phyloP scores from a whole-genome alignment of 2,113 vertebrate genomes.

The Panthera leo region DNA sequence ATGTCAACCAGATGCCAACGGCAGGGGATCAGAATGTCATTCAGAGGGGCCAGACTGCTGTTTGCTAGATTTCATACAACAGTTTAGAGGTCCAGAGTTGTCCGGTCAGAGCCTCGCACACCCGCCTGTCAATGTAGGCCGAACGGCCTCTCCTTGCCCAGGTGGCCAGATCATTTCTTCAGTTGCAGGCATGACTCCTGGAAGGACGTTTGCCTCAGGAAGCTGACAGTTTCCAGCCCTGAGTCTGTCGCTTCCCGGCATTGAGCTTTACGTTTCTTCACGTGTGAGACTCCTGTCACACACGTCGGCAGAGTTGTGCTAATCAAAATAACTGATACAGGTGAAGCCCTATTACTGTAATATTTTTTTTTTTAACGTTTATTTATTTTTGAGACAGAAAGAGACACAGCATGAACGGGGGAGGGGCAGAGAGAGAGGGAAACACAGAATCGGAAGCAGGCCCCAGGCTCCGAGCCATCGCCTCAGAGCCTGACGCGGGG shows the following conservation, averaged over 20 bases:
- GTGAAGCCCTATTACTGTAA: not conserved
- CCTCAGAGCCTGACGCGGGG: no score
- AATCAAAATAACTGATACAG: not conserved
- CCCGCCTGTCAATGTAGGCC: not conserved
- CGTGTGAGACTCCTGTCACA: not conserved
- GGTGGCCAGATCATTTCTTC: not conserved
- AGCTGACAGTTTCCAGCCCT: not conserved
- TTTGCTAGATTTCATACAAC: not conserved
- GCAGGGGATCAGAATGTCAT: not conserved
- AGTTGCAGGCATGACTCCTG: no score
- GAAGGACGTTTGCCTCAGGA: not conserved
- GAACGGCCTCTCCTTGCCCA: not conserved
- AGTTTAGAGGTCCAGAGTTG: not conserved
- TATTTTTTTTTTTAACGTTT: not conserved
- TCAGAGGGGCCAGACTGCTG: not conserved
- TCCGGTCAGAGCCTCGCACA: not conserved
- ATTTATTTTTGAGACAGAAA: no score
- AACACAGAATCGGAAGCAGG: no score
- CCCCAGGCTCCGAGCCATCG: no score
- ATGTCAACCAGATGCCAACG: not conserved
- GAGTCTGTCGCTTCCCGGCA: not conserved
- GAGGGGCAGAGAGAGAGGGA: no score
- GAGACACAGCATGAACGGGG: no score
- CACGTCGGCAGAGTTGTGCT: not conserved
- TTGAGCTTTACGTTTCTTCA: not conserved